Percentiles rank a stretch among this genome's conserved stretches.
These are phyloP conservation scores for Haemorhous mexicanus DNA, from an alignment of 2,113 vertebrate species.

Conservation along the genomic window DNA sequence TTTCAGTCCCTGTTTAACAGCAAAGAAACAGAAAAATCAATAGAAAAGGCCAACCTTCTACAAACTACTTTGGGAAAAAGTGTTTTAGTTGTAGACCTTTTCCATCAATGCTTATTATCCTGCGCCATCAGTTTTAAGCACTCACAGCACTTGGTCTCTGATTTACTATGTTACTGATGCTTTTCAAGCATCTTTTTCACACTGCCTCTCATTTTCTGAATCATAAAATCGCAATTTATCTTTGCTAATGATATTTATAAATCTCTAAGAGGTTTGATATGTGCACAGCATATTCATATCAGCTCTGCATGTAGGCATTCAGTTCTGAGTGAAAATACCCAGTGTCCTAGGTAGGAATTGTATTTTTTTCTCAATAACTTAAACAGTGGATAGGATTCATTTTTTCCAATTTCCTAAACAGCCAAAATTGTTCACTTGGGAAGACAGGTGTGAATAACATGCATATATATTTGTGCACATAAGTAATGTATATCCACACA, in stretches of 20 bases:
- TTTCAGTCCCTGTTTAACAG: neutral
- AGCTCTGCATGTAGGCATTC: neutral
- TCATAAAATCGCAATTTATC: neutral
- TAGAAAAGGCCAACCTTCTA: neutral
- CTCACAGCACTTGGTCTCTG: neutral
- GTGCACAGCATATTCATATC: neutral
- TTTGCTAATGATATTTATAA: neutral
- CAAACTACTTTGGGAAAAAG: neutral
- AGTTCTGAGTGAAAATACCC: neutral
- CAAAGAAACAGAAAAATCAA: neutral
- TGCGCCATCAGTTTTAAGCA: neutral
- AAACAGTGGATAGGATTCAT: rapidly evolving
- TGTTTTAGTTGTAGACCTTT: neutral
- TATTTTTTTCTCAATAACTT: neutral
- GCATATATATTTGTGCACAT: neutral
- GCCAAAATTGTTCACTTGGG: neutral
- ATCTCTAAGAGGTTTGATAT: neutral
- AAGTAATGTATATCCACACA: neutral
- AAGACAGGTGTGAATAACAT: neutral
- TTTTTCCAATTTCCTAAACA: neutral
- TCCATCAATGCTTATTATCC: neutral
- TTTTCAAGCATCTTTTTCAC: neutral
- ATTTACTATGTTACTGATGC: neutral
- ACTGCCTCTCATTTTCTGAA: neutral
- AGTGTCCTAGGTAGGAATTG: neutral